A percentile compares a stretch with the other conserved stretches of the same genome.
phyloP scores from a whole-genome alignment of 2,888 invertebrate genomes.

The Lasioglossum calceatum region DNA sequence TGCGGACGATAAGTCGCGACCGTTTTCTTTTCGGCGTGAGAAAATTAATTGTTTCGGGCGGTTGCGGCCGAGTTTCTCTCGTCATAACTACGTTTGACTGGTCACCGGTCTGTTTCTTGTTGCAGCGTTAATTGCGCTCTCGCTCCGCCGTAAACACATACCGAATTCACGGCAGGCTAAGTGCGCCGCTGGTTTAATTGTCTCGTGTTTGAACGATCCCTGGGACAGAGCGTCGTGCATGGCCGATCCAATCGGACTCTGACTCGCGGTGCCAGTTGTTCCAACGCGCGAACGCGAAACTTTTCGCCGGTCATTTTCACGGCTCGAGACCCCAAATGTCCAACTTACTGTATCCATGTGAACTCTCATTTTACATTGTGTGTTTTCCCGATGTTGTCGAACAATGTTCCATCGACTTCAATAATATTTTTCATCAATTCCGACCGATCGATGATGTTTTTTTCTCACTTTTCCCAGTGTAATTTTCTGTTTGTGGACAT shows the following conservation, averaged over 20 bases:
- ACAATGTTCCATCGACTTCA: background rate
- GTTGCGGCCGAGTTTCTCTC: background rate
- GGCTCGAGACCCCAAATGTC: background rate
- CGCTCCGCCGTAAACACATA: slow-evolving; percentile 22
- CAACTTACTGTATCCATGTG: background rate
- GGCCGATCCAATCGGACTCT: slow-evolving; percentile 16
- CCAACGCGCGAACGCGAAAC: background rate
- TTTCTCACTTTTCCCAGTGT: background rate
- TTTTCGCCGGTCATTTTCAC: background rate
- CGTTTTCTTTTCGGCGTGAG: too few relatives aligned
- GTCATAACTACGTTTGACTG: background rate
- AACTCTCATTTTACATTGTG: background rate
- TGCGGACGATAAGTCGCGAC: background rate
- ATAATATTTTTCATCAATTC: background rate
- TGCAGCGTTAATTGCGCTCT: slow-evolving; percentile 30
- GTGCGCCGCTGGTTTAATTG: slow-evolving; percentile 41
- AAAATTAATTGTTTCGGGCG: background rate
- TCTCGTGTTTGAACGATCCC: slow-evolving; percentile 41
- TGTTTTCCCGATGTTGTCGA: background rate
- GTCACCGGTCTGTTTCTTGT: slow-evolving; percentile 7
- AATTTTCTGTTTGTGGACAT: background rate
- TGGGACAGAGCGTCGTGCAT: background rate
- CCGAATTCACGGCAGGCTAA: slow-evolving; percentile 35
- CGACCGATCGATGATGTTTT: background rate
- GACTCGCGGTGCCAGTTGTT: background rate